Conservation (phyloP, 2,797 vertebrate species). For the Karalla daura region DNA sequence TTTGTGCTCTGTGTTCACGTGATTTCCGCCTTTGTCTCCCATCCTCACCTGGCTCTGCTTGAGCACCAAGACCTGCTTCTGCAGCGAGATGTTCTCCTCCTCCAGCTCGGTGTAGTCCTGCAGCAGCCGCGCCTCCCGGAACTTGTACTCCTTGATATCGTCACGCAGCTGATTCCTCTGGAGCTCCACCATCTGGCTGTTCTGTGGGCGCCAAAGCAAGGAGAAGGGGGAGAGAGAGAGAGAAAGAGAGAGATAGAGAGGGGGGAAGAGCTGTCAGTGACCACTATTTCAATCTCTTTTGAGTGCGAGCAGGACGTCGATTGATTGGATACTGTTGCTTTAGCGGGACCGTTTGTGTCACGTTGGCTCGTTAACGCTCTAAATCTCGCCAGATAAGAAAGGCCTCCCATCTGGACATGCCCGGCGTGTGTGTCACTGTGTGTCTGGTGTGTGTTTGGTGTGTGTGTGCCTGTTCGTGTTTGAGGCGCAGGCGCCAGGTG, state of each 20-base stretch:
- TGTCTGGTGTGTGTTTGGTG: conserved; percentile 10
- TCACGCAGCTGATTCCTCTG: conserved; percentile 93
- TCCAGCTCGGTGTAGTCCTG: conserved; percentile 98
- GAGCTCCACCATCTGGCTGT: conserved; percentile 92
- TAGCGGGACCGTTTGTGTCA: conserved; percentile 39
- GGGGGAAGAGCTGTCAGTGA: conserved; percentile 33
- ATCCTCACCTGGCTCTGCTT: conserved; percentile 93
- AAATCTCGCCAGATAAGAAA: conserved; percentile 53
- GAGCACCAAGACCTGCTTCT: conserved; percentile 96
- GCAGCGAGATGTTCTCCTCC: conserved; percentile 98
- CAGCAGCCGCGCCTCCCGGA: conserved; percentile 93
- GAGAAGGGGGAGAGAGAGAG: neutral
- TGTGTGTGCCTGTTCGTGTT: conserved; percentile 17
- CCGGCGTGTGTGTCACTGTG: neutral
- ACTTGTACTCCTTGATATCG: conserved; percentile 98
- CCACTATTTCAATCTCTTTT: conserved; percentile 18
- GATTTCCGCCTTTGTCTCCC: no score
- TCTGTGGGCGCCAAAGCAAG: conserved; percentile 80
- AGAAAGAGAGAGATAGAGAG: no score
- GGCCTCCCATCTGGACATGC: conserved; percentile 51
- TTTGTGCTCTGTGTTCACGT: neutral
- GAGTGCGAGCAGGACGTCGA: conserved; percentile 1
- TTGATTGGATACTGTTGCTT: conserved; percentile 45
- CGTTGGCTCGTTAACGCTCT: conserved; percentile 23
- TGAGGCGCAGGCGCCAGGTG: conserved; percentile 59